Base-by-base conservation (phyloP, 2,888 invertebrate genomes). In the Aquatica leii region DNA sequence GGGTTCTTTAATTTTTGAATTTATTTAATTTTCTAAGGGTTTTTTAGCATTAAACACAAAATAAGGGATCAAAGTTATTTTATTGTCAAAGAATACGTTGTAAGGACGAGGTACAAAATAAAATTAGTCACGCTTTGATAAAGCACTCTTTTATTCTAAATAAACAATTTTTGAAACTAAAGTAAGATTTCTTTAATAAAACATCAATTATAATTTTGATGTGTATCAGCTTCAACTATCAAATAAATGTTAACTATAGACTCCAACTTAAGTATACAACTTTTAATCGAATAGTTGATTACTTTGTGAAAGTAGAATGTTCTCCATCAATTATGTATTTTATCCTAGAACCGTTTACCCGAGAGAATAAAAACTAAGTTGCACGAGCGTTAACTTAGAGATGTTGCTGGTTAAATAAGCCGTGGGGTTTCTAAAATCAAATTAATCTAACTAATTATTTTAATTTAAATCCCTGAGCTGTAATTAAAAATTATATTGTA, bases 241-340 rank as follows among this genome's bases (percentile, higher is more conserved):
- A 15, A 21, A 41, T 48, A 52, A 37, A 18, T 34, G 53, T 40
- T 15, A 53, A 34, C 46, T 35, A 35, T 53, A 46, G 18, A 49
- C 21, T 1, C 18, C 20, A 54, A 54, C 24, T 49, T 40, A 55
- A 55, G 49, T 49, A 20, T 43, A 15, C 37, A 61, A 61, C 50
- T 55, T 61, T 55, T 61, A 61, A 61, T 61, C 49, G 50, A 61
- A 55, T 55, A 61, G 61, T 55, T 55, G 50, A 55, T 54, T 55
- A 55, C 61, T 41, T 41, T 49, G 35, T 18, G 14, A 50, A 40
- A 61, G 43, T 18, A 61, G 55, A 41, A 54, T 54, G 54, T 54
- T 37, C 55, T 61, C 54, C 54, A 61, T 61, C 50, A 61, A 61
- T 61, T 61, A 61, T 61, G 50, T 55, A 61, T 61, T 55, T 55